Conservation (phyloP, 2,113 vertebrate species). For the Oophaga pumilio region DNA sequence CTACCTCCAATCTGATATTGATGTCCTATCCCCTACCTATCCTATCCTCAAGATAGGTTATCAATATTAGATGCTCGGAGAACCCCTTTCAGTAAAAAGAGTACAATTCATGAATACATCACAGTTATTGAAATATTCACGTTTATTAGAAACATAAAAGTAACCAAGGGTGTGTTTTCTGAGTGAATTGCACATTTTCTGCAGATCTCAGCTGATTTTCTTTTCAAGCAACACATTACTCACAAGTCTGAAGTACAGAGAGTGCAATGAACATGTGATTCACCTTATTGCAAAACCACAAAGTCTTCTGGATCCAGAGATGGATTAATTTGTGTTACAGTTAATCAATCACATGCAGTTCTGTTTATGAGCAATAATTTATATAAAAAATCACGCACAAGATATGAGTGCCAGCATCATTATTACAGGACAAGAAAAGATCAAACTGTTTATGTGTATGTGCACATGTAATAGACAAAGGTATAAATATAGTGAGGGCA, state of each 20-base stretch:
- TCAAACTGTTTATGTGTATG: neutral
- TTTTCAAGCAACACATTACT: conserved; percentile 43
- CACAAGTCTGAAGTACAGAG: conserved; percentile 25
- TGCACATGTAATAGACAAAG: neutral
- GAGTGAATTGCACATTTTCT: conserved; percentile 13
- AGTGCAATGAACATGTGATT: conserved; percentile 30
- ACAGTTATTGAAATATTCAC: neutral
- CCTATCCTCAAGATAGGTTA: too few species aligned
- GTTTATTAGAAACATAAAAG: conserved; percentile 36
- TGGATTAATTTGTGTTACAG: neutral
- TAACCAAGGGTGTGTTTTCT: neutral
- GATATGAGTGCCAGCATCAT: neutral
- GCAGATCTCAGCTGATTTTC: conserved; percentile 38
- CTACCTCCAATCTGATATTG: too few species aligned
- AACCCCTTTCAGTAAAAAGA: too few species aligned
- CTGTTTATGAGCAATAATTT: neutral
- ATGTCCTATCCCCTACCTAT: too few species aligned
- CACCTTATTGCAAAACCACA: conserved; percentile 33
- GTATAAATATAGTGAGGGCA: too few species aligned
- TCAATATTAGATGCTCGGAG: too few species aligned
- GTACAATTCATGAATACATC: neutral
- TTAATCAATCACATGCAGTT: neutral
- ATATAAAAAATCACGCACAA: neutral
- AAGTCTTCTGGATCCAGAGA: neutral
- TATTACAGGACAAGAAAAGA: neutral